Evolutionary conservation across 2,888 invertebrate species (phyloP).

Genomic region (Agrilus cyanescens): DNA sequence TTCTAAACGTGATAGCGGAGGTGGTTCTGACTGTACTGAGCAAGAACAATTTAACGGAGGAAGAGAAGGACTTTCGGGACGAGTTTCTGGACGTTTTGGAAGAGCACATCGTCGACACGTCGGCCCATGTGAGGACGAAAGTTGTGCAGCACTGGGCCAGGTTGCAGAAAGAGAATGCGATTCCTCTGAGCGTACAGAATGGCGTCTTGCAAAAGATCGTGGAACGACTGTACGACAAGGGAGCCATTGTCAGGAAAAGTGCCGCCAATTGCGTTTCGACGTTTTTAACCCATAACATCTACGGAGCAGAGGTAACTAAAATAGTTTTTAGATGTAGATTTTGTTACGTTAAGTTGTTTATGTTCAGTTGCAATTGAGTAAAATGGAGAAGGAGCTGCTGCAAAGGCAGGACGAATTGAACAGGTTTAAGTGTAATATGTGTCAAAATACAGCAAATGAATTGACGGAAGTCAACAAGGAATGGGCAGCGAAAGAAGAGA

Average conservation of each 20-base stretch:
- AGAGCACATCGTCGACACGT: constrained; percentile 73
- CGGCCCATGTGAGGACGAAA: constrained; percentile 78
- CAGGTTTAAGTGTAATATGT: constrained; percentile 40
- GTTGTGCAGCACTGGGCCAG: constrained; percentile 73
- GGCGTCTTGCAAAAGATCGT: constrained; percentile 54
- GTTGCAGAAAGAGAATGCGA: constrained; percentile 64
- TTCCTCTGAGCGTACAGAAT: constrained; percentile 62
- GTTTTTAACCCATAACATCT: constrained; percentile 77
- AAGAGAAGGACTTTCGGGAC: constrained; percentile 54
- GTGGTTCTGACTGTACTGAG: constrained; percentile 61
- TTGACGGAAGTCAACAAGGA: constrained; percentile 30
- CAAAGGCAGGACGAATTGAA: constrained; percentile 36
- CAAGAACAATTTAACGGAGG: constrained; percentile 57
- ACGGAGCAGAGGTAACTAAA: constrained; percentile 54
- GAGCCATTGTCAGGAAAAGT: constrained; percentile 72
- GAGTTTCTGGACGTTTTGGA: constrained; percentile 67
- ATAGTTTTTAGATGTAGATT: not conserved
- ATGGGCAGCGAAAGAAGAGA: constrained; percentile 43
- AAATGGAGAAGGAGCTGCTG: constrained; percentile 47
- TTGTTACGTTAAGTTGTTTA: constrained; percentile 5
- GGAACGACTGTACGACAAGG: constrained; percentile 69
- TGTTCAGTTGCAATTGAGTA: constrained; percentile 27
- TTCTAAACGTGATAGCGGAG: constrained; percentile 72
- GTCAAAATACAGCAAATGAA: constrained; percentile 43
- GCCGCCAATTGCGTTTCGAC: constrained; percentile 67